Evolutionary conservation across 2,797 vertebrate genomes (phyloP).

Genomic region (Sebastes minor): DNA sequence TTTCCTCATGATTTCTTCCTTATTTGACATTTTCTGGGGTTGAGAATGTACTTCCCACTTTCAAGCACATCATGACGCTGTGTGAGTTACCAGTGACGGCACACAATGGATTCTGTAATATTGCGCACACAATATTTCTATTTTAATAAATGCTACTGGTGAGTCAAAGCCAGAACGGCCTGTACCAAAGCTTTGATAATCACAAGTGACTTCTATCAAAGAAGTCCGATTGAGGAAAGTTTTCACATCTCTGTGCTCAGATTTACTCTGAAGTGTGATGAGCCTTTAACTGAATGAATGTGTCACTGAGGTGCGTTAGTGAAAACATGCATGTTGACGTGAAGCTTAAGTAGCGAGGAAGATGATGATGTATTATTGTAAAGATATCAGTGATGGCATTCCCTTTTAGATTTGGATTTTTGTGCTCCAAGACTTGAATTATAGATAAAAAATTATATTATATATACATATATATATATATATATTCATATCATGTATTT

Average conservation of each 20-base stretch:
- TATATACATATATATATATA: not conserved
- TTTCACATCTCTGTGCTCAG: not conserved
- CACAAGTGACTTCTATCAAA: conserved; percentile 16
- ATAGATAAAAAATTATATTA: not conserved
- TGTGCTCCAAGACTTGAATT: conserved; percentile 37
- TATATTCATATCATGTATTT: conserved; percentile 19
- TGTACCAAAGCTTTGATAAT: conserved; percentile 1
- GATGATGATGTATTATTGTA: not conserved
- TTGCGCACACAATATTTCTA: not conserved
- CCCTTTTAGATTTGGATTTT: conserved; percentile 34
- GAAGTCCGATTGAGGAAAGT: not conserved
- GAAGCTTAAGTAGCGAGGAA: not conserved
- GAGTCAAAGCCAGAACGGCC: not conserved
- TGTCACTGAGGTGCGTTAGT: not conserved
- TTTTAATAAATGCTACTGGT: not conserved
- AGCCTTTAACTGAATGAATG: not conserved
- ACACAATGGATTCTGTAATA: not conserved
- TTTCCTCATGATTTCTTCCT: not conserved
- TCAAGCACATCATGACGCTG: not conserved
- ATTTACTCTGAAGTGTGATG: not conserved
- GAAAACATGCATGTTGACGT: not conserved
- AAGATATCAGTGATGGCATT: conserved; percentile 51
- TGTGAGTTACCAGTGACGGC: not conserved
- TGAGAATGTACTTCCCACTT: not conserved
- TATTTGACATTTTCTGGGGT: not conserved